Percentiles rank a stretch among this genome's conserved stretches.
phyloP scores from a whole-genome alignment of 2,113 vertebrate genomes.

The Panthera tigris region DNA sequence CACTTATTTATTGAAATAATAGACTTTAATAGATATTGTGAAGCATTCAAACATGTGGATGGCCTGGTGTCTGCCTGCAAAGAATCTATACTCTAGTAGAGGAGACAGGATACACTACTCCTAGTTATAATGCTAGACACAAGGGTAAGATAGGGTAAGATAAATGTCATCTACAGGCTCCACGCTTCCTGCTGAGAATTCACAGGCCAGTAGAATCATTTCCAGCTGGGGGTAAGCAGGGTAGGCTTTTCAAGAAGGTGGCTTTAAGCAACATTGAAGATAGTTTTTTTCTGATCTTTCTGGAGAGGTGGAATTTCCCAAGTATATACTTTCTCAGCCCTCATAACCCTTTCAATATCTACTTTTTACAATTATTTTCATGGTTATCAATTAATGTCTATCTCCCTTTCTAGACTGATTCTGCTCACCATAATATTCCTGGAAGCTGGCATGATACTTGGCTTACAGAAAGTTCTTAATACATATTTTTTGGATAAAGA shows the following conservation, averaged over 20 bases:
- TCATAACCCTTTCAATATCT: neutral
- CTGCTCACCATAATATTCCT: neutral
- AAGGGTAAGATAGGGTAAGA: neutral
- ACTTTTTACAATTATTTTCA: neutral
- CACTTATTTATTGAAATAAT: slow-evolving; percentile 8
- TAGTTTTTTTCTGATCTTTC: neutral
- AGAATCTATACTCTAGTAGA: neutral
- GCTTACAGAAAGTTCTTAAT: neutral
- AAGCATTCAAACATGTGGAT: neutral
- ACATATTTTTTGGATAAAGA: neutral
- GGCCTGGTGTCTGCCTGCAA: neutral
- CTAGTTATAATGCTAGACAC: neutral
- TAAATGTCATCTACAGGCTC: neutral
- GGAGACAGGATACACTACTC: neutral
- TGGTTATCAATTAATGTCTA: neutral
- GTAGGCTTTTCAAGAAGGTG: neutral
- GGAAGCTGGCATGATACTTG: neutral
- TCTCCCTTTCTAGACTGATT: neutral
- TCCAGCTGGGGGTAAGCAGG: neutral
- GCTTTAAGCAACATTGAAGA: neutral
- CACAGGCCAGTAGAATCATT: neutral
- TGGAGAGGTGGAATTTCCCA: neutral
- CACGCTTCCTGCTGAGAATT: neutral
- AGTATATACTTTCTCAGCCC: neutral
- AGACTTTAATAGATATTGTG: neutral